Base-by-base conservation (phyloP, 2,113 vertebrate species). In the Aegithalos caudatus region DNA sequence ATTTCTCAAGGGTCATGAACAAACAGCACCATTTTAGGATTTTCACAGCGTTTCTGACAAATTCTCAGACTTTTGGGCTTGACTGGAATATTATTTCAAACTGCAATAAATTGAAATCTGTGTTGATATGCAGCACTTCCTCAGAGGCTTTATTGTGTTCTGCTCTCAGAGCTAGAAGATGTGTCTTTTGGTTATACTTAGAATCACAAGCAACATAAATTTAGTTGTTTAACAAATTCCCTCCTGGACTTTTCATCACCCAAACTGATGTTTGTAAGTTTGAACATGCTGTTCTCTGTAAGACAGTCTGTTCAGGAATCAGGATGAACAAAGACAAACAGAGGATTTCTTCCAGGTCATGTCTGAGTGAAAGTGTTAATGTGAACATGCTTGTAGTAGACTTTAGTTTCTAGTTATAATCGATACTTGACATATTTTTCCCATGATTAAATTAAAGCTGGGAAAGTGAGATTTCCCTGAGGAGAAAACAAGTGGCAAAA, bases 261-360 rank as follows among this genome's bases (percentile, higher is more conserved):
- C 53, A 44, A 70, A 23, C 61, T 81, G 88, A 91, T 86, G 76
- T 94, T 92, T 92, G 44, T 71, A 88, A 77, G 89, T 58, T 82
- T 48, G 88, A 94, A 90, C 54, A 57, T 64, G 65, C 42, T 88
- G 76, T 80, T 92, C 88, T 73, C 42, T 71, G 1, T 37, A 42
- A 92, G 72, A 53, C 80, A 77, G 79, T 71, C 58, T 94, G 84
- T 77, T 90, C 51, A 44, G 90, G 82, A 81, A 79, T 81, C 23
- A 4, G 47, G n/a, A 54, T 51, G 78, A 83, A 72, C 71, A 86
- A 83, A 88, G 88, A 70, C 64, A 79, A 82, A 67, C 8, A 56
- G 84, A 70, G 69, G 58, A 83, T 96, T 95, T 86, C 88, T 95
- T 94, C 81, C 81, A 84, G 88, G 92, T 94, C 86, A 18, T 70